Evolutionary conservation across 2,797 vertebrate species (phyloP), one percentile per base, ranked within the genome.

Genomic region (Anas bernieri): DNA sequence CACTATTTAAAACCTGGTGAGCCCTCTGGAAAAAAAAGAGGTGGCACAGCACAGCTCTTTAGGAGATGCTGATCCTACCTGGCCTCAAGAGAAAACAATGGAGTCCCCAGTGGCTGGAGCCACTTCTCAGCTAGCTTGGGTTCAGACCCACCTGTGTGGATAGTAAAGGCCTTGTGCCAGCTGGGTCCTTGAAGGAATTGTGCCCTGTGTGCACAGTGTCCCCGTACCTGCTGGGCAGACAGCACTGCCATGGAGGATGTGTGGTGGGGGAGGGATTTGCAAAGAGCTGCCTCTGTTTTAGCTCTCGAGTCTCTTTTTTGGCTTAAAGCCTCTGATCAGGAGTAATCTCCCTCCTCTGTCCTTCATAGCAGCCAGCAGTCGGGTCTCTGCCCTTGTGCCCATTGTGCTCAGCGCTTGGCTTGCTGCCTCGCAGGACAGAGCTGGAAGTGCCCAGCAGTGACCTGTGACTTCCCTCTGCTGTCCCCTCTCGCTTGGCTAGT

Each of bases 191-290:
- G 41, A 6, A 14, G 56, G 45, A 37, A 33, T 12, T 69, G 31
- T 7, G 30, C 30, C 1, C 30, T 0, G 0, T 9, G 18, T 22
- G 20, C 33, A 39, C 13, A 2, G 1, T 5, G 11, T 31, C 69
- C 2, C 0, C 11, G 12, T 28, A 11, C 9, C 26, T 55, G 8
- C 26, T 10, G 7, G 21, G 26, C 11, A 10, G 7, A 31, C 20
- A 4, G 30, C 41, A 18, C 4, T 52, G 55, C 45, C 3, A 1
- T 1, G 39, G 45, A 66, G 55, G 17, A 31, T 0, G 3, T 18
- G 9, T 9, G 18, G 35, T 64, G 28, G 21, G 45, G 6, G 17
- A 30, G 15, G 28, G 18, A 3, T 15, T 52, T 64, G 43, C 39
- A 63, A 35, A 63, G 61, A 12, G 7, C 8, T 52, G 17, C 8